Conservation (phyloP, 2,113 vertebrate genomes). For the Ctenodactylus gundi region DNA sequence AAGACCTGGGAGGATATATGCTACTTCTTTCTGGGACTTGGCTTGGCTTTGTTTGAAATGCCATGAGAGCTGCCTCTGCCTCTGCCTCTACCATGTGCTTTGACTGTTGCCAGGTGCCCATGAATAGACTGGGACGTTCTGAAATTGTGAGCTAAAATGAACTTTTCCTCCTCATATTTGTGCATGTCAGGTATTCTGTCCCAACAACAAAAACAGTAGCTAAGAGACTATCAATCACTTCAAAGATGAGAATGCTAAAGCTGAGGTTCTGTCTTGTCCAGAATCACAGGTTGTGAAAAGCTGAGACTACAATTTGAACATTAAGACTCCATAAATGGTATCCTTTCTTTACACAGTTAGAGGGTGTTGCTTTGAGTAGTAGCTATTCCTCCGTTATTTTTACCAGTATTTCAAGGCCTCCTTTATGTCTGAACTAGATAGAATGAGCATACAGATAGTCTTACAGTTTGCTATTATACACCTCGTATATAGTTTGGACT, state of each 20-base stretch:
- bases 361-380: not conserved
- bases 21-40: no score
- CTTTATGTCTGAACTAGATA: not conserved
- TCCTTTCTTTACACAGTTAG: not conserved
- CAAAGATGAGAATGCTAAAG: not conserved
- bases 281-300: not conserved
- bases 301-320: not conserved
- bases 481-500: slow-evolving; percentile 1
- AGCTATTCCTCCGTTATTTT: not conserved
- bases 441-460: not conserved
- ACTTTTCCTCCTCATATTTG: no score
- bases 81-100: no score
- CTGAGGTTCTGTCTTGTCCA: not conserved
- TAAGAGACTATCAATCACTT: not conserved
- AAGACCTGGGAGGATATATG: no score
- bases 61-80: no score
- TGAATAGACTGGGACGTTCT: no score
- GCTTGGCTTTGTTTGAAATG: no score
- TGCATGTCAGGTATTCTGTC: no score
- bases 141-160: no score
- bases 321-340: not conserved
- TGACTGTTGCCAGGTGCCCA: no score
- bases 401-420: not conserved
- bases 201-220: no score
- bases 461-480: not conserved